Evolutionary conservation across 2,888 invertebrate genomes (phyloP), one percentile per base, ranked within the genome.

Genomic region (Litoditis marina): DNA sequence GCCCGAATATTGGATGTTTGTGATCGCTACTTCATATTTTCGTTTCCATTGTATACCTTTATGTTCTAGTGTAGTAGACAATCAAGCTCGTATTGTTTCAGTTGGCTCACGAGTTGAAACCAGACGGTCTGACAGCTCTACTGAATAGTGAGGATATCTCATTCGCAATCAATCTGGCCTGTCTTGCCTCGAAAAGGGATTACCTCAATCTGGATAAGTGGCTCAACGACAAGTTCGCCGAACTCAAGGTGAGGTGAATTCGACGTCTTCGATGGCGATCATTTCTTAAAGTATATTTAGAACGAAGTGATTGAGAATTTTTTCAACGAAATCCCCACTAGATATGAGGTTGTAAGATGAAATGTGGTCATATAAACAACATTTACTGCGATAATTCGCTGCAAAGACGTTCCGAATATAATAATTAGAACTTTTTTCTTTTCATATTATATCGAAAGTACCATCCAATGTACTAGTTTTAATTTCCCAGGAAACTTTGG

Each of bases 161-260:
- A 25, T 98, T 99, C 85, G 92, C 94, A 44, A 94, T 99, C 74
- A 98, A 98, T 85, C 86, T 98, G 78, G 96, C 98, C 0, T 98
- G 96, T 84, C 86, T 99, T 68, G 98, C 98, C 0, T 95, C 96
- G 0, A 87, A 96, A 56, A 88, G 96, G 62, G 98, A 96, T 84
- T 98, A 95, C 84, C 87, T 98, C 13, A 98, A 98, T 83, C 86
- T 98, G 25, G 98, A 99, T 84, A 98, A 98, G 84, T 99, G 98
- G 96, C 86, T 98, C 13, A 90, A 91, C 0, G 98, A 99, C 83
- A 96, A 98, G 86, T 92, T 96, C 66, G 87, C 91, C 69, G 95
- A 95, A 79, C 93, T 95, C 84, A 94, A 94, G 22, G 39, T 39
- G n/a, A 13, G n/a, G 13, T 39, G 39, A 13, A 13, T 39, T 39